Conservation (phyloP, 2,888 invertebrate species). For the Philereme transversata region DNA sequence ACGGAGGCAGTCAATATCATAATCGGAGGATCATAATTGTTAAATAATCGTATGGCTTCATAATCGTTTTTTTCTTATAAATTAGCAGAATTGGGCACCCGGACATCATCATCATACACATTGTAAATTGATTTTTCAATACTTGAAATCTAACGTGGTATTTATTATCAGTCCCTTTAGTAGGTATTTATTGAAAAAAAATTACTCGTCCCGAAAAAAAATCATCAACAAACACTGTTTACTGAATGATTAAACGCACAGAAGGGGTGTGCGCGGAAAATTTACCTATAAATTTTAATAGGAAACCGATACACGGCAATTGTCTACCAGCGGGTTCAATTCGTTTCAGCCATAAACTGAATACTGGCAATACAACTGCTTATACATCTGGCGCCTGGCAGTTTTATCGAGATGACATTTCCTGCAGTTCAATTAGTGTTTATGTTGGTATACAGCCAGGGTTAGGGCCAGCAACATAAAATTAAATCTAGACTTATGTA, state of each 20-base stretch:
- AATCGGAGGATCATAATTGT: too few species aligned
- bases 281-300: conserved; percentile 60
- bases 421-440: conserved; percentile 70
- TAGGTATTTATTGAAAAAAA: not conserved
- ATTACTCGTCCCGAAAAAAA: conserved; percentile 2
- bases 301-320: conserved; percentile 73
- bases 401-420: conserved; percentile 74
- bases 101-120: too few species aligned
- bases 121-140: too few species aligned
- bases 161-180: too few species aligned
- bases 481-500: too few species aligned
- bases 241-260: conserved; percentile 10
- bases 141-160: too few species aligned
- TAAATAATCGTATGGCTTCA: too few species aligned
- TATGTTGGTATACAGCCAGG: conserved; percentile 41
- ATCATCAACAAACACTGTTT: not conserved
- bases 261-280: conserved; percentile 32
- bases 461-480: too few species aligned
- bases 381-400: conserved; percentile 69
- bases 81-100: too few species aligned
- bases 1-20: too few species aligned
- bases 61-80: too few species aligned
- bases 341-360: conserved; percentile 71
- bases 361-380: conserved; percentile 25
- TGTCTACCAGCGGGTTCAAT: conserved; percentile 70